A percentile compares a stretch with the other conserved stretches of the same genome.
These are phyloP conservation scores for Grus americana DNA, from an alignment of 2,113 vertebrate species.

Conservation along the genomic window DNA sequence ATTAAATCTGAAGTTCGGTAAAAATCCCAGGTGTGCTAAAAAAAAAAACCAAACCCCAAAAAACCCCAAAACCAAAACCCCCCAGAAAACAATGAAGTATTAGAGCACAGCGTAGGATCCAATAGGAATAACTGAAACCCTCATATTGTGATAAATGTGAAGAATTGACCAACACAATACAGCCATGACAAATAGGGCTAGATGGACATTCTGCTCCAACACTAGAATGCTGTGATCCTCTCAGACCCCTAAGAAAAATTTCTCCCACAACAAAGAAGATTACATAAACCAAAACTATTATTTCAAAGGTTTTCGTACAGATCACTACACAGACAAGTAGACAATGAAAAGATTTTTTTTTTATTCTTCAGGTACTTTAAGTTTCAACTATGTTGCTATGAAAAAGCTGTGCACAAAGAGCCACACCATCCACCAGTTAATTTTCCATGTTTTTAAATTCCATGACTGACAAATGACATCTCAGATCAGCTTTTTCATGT, in stretches of 20 bases:
- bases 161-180: fast-evolving
- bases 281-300: not conserved
- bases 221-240: not conserved
- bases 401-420: conserved; percentile 1
- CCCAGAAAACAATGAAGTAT: too few species aligned
- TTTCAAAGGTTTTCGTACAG: not conserved
- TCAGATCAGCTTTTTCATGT: not conserved
- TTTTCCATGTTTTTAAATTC: not conserved
- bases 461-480: not conserved
- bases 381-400: not conserved
- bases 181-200: not conserved
- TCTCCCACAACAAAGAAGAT: not conserved
- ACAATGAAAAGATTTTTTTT: conserved; percentile 38
- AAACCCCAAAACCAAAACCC: too few species aligned
- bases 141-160: not conserved
- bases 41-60: not conserved
- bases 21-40: not conserved
- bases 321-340: not conserved
- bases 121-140: not conserved
- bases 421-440: not conserved
- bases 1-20: not conserved
- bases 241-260: not conserved
- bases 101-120: not conserved
- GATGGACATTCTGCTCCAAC: not conserved
- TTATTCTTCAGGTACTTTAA: not conserved